Evolutionary conservation across 2,797 vertebrate genomes (phyloP).

Genomic region (Gadopsis marmoratus): DNA sequence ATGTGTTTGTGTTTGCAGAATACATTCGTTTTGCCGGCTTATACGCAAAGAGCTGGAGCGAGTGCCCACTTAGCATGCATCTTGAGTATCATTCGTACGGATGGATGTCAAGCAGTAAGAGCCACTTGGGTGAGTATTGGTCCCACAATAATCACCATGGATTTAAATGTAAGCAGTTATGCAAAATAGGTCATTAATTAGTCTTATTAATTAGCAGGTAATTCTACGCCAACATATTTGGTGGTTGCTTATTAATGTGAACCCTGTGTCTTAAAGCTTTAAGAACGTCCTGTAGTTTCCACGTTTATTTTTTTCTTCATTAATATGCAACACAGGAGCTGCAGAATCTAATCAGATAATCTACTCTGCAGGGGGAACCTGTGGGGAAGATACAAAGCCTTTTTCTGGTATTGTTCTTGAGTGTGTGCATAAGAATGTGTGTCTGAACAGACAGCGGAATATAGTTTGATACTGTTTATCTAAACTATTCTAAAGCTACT

Average conservation of each 20-base stretch:
- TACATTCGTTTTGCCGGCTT: conserved; percentile 50
- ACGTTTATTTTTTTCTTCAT: conserved; percentile 35
- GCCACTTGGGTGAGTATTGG: conserved; percentile 45
- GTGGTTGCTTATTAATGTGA: conserved; percentile 35
- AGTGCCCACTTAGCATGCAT: conserved; percentile 53
- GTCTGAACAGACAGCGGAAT: not conserved
- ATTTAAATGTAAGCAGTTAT: conserved; percentile 49
- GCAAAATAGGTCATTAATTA: conserved; percentile 66
- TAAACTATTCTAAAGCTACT: conserved; percentile 24
- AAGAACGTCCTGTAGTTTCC: conserved; percentile 33
- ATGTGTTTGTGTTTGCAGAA: conserved; percentile 45
- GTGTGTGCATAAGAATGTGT: conserved; percentile 1
- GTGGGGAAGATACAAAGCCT: conserved; percentile 25
- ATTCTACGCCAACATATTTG: conserved; percentile 33
- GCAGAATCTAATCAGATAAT: conserved; percentile 60
- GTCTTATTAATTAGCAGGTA: conserved; percentile 45
- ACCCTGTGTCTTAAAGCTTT: conserved; percentile 6
- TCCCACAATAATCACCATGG: conserved; percentile 44
- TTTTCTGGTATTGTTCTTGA: conserved; percentile 36
- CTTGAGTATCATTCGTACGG: conserved; percentile 46
- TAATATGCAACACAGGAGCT: conserved; percentile 51
- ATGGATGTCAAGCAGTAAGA: conserved; percentile 38
- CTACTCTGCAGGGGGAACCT: conserved; percentile 39
- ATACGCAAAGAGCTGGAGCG: conserved; percentile 44
- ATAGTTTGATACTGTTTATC: conserved; percentile 5